phyloP scores from a whole-genome alignment of 2,797 vertebrate species.

The Gila robusta region DNA sequence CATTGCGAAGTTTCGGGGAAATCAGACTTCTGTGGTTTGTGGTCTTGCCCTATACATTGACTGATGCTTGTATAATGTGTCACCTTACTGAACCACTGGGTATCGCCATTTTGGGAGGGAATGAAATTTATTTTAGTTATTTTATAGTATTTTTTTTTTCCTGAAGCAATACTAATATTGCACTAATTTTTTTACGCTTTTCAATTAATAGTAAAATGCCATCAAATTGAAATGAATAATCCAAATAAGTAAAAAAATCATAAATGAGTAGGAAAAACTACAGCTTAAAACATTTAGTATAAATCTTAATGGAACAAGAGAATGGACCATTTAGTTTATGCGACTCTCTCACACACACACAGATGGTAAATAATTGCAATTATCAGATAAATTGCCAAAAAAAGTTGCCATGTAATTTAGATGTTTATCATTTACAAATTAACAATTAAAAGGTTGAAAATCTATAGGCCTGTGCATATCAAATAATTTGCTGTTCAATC shows the following conservation, averaged over 20 bases:
- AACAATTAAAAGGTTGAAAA: not conserved
- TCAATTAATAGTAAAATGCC: too few relatives aligned
- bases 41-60: not conserved
- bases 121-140: not conserved
- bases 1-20: not conserved
- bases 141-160: not conserved
- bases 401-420: not conserved
- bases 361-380: not conserved
- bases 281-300: too few relatives aligned
- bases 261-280: too few relatives aligned
- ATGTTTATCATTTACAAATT: not conserved
- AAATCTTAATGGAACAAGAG: too few relatives aligned
- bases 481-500: not conserved
- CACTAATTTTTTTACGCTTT: too few relatives aligned
- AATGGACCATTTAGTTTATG: too few relatives aligned
- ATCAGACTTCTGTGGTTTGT: conserved; percentile 7
- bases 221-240: too few relatives aligned
- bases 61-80: conserved; percentile 23
- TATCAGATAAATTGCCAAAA: not conserved
- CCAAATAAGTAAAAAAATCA: too few relatives aligned
- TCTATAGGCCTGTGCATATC: not conserved
- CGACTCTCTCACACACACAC: too few relatives aligned
- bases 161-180: not conserved
- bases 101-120: conserved; percentile 43
- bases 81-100: conserved; percentile 54